Percentiles rank a stretch among this genome's conserved stretches.
Conservation (phyloP, 2,797 vertebrate genomes). For the Liparis tanakae region DNA sequence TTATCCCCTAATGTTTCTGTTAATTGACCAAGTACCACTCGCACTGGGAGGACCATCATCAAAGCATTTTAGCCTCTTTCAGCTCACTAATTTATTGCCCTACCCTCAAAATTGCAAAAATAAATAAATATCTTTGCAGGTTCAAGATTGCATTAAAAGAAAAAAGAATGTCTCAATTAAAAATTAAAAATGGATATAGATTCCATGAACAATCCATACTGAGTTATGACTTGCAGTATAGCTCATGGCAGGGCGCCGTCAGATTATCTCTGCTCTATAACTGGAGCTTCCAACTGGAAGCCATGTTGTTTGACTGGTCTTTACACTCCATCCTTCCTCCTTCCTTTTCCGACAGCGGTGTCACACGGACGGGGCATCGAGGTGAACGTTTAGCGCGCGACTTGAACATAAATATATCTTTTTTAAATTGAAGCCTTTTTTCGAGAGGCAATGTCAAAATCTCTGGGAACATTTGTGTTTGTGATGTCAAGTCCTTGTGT, state of each 20-base stretch:
- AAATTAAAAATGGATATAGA: not conserved
- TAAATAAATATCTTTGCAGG: no score
- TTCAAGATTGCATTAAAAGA: not conserved
- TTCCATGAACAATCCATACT: not conserved
- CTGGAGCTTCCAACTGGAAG: conserved; percentile 3
- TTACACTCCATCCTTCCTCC: not conserved
- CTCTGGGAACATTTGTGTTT: conserved; percentile 16
- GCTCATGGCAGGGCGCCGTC: not conserved
- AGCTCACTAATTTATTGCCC: not conserved
- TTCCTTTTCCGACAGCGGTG: not conserved
- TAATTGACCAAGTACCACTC: not conserved
- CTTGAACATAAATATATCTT: not conserved
- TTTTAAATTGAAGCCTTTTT: not conserved
- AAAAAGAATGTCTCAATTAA: not conserved
- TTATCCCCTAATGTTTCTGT: not conserved
- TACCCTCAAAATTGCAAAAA: not conserved
- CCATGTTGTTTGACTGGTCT: conserved; percentile 4
- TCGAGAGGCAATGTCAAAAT: conserved; percentile 34
- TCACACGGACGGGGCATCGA: not conserved
- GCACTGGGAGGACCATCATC: not conserved
- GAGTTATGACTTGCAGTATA: not conserved
- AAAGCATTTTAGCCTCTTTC: not conserved
- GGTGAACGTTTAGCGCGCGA: not conserved
- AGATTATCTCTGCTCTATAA: not conserved
- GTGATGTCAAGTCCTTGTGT: conserved; percentile 48